Evolutionary conservation across 2,888 invertebrate genomes (phyloP).

Genomic region (Drosophila kanekoi): DNA sequence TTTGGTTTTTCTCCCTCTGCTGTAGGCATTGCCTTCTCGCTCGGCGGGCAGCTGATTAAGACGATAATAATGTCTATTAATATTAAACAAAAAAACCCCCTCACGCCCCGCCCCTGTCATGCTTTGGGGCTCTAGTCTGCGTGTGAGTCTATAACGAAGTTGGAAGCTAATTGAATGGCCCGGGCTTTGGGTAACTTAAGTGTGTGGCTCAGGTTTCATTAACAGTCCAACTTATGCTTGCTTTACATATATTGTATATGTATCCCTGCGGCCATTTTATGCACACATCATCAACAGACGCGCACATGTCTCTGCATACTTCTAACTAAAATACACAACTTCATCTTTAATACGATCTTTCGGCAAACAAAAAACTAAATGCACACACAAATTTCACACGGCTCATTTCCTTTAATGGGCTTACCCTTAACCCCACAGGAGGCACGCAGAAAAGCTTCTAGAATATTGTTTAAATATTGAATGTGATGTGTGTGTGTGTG

Average conservation of each 20-base stretch:
- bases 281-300: conserved; percentile 57
- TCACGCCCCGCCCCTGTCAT: not conserved
- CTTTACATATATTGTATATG: conserved; percentile 44
- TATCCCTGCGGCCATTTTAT: conserved; percentile 69
- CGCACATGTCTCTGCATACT: not conserved
- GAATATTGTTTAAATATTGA: conserved; percentile 46
- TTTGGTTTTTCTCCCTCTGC: conserved; percentile 3
- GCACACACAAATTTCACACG: conserved; percentile 8
- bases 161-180: conserved; percentile 43
- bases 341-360: conserved; percentile 7
- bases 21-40: conserved; percentile 12
- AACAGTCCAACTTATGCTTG: conserved; percentile 24
- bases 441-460: conserved; percentile 3
- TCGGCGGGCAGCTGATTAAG: conserved; percentile 40
- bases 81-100: conserved; percentile 17
- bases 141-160: conserved; percentile 9
- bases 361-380: not conserved
- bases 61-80: conserved; percentile 72
- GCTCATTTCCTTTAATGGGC: conserved; percentile 36
- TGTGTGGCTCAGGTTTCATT: conserved; percentile 45
- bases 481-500: conserved; percentile 18
- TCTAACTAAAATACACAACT: not conserved
- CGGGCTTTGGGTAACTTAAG: conserved; percentile 20
- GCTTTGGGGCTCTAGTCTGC: not conserved
- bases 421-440: conserved; percentile 3